These are phyloP conservation scores for Arctopsyche grandis DNA, from an alignment of 1,140 invertebrate genomes.

Conservation along the genomic window DNA sequence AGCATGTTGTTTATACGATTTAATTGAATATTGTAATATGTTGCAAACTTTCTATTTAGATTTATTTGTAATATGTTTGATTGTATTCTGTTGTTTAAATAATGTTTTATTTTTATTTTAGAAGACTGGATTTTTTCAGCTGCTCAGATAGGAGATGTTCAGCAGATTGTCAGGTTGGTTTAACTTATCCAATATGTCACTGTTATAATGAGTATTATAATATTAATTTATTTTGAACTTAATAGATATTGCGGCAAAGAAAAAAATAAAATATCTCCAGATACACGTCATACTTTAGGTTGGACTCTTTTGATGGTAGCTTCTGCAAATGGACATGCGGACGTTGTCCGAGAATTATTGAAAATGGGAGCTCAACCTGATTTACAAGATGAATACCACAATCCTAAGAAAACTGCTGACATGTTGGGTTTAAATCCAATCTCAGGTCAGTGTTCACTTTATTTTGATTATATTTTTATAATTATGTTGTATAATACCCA, in stretches of 20 bases:
- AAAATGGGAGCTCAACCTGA: slow-evolving; percentile 83
- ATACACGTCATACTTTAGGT: slow-evolving; percentile 76
- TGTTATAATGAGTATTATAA: background rate
- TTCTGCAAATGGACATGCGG: slow-evolving; percentile 77
- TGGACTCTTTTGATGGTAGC: slow-evolving; percentile 90
- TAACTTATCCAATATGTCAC: slow-evolving; percentile 9
- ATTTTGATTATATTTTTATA: background rate
- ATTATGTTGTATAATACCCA: background rate
- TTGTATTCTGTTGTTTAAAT: too few relatives aligned
- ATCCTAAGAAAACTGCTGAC: slow-evolving; percentile 72
- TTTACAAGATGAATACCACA: slow-evolving; percentile 82
- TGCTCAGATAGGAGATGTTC: slow-evolving; percentile 71
- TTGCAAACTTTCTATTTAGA: too few relatives aligned
- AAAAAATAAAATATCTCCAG: slow-evolving; percentile 67
- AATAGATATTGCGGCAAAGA: slow-evolving; percentile 57
- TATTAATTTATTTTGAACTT: slow-evolving; percentile 10
- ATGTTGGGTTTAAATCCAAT: slow-evolving; percentile 69
- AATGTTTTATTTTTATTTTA: background rate
- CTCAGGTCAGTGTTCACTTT: slow-evolving; percentile 66
- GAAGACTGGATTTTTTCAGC: slow-evolving; percentile 65
- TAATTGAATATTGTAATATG: too few relatives aligned
- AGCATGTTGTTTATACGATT: too few relatives aligned
- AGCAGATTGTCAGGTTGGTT: slow-evolving; percentile 70
- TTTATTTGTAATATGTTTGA: too few relatives aligned
- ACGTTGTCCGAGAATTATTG: slow-evolving; percentile 76